Evolutionary conservation across 2,888 invertebrate species (phyloP).

Genomic region (Gibbula magus): DNA sequence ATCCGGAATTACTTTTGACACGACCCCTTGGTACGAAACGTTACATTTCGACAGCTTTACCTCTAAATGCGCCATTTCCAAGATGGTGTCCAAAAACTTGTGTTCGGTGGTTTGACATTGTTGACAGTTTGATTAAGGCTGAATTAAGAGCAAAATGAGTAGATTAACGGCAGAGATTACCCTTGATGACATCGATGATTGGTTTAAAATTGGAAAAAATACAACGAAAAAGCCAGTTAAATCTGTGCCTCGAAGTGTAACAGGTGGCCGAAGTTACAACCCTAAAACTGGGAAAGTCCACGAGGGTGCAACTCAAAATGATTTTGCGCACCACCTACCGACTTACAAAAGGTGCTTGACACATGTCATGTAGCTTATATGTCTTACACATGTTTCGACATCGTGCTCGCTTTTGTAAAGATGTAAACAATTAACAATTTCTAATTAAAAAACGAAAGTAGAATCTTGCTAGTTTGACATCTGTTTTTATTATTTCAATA

Average conservation of each 20-base stretch:
- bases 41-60: too few relatives aligned
- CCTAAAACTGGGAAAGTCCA: conserved; percentile 52
- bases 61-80: too few relatives aligned
- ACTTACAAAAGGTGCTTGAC: conserved; percentile 54
- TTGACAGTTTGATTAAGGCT: not conserved
- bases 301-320: conserved; percentile 32
- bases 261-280: conserved; percentile 54
- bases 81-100: too few relatives aligned
- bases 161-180: conserved; percentile 59
- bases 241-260: conserved; percentile 45
- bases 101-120: too few relatives aligned
- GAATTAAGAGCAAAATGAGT: conserved; percentile 44
- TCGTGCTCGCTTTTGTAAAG: too few relatives aligned
- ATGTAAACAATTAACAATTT: too few relatives aligned
- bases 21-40: too few relatives aligned
- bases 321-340: conserved; percentile 37
- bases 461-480: too few relatives aligned
- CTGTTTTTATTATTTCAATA: too few relatives aligned
- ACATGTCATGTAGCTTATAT: not conserved
- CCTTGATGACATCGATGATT: conserved; percentile 67
- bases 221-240: conserved; percentile 41
- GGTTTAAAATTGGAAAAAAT: conserved; percentile 67
- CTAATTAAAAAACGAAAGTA: too few relatives aligned
- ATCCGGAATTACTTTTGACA: too few relatives aligned
- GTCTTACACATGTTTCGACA: not conserved